Evolutionary conservation across 1,140 invertebrate genomes (phyloP).

Genomic region (Halotydeus destructor): DNA sequence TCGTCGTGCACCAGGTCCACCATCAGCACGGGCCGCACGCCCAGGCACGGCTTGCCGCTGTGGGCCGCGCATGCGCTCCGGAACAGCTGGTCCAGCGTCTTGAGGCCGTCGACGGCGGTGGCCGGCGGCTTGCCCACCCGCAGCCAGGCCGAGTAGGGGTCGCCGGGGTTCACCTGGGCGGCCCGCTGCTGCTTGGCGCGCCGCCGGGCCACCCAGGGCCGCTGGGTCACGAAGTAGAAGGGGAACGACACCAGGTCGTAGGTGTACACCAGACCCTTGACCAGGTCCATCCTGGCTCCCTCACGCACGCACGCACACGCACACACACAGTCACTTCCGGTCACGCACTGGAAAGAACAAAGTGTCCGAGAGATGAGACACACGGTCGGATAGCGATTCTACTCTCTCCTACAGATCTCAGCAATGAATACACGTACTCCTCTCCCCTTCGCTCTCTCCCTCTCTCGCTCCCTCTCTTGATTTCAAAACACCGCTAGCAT

Average conservation of each 20-base stretch:
- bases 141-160: slow-evolving; percentile 2
- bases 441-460: too few relatives aligned
- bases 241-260: slow-evolving; percentile 76
- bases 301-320: too few relatives aligned
- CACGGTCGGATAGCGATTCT: too few relatives aligned
- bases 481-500: too few relatives aligned
- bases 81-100: slow-evolving; percentile 68
- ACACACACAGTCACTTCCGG: too few relatives aligned
- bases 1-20: slow-evolving; percentile 58
- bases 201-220: slow-evolving; percentile 45
- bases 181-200: neutral
- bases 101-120: slow-evolving; percentile 34
- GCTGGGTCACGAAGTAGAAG: slow-evolving; percentile 60
- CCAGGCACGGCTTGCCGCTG: slow-evolving; percentile 47
- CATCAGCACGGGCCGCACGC: slow-evolving; percentile 62
- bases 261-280: slow-evolving; percentile 27
- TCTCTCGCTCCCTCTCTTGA: too few relatives aligned
- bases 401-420: too few relatives aligned
- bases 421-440: too few relatives aligned
- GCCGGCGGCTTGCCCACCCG: neutral
- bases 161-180: neutral
- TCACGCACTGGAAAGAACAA: too few relatives aligned
- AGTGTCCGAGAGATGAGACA: too few relatives aligned
- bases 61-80: slow-evolving; percentile 51
- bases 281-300: slow-evolving; percentile 18